Base-by-base conservation (phyloP, 2,113 vertebrate genomes). In the Cichladusa arquata region DNA sequence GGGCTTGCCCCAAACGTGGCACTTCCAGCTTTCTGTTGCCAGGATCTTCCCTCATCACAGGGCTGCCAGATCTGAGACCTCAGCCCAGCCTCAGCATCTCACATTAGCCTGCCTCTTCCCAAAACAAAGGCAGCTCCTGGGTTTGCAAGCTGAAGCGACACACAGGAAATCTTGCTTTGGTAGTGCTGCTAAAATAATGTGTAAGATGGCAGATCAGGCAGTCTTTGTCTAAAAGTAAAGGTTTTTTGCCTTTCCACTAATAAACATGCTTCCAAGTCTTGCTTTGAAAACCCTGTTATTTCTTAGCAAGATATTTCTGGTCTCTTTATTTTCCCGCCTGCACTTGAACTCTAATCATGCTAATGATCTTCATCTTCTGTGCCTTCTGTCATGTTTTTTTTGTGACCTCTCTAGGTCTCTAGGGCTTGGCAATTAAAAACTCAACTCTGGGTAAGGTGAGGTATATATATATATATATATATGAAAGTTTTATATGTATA, bases 301-400 rank as follows among this genome's bases (percentile, higher is more conserved):
- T 73, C 54, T 81, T 81, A 58, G 66, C 70, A 94, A 76, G 40
- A 3, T 88, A 72, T 65, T 87, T 65, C 71, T 58, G 28, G 8
- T 80, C 26, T 81, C 74, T 72, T 51, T 85, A 24, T 78, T 97
- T 93, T 81, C 34, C 44, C 80, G n/a, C 38, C 29, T 73, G 61
- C 44, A 33, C 88, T 91, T 95, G 69, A 84, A 86, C 13, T 91
- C 86, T 62, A 88, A 86, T 83, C 33, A 50, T 93, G 62, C 81
- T 81, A 86, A 58, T 31, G 40, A 57, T 71, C 67, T 90, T 82
- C 76, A 79, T 57, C 64, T 79, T 73, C 48, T 47, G 40, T 45
- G 17, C 12, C 20, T 92, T 94, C 78, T 76, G n/a, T 74, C 13
- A 28, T n/a, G 54, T 45, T 14, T 48, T 36, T 28, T 14, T 40